Evolutionary conservation across 1,140 invertebrate genomes (phyloP), one percentile per base, ranked within the genome.

Genomic region (Apis dorsata): DNA sequence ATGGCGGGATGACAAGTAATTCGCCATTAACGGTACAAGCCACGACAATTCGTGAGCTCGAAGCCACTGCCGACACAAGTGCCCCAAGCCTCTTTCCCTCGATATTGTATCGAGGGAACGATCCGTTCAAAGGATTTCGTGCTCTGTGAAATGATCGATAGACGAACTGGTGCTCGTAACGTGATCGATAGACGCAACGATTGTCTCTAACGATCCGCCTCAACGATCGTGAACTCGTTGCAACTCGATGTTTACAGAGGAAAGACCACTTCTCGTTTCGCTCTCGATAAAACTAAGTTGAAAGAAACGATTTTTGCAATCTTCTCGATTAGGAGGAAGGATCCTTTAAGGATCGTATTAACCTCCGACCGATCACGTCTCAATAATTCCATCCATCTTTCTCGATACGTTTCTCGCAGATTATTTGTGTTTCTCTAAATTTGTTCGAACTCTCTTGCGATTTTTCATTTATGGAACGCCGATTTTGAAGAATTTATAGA

Each of bases 151-250:
- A 72, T 87, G 88, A 90, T 90, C 84, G 87, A 90, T 91, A 84
- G 84, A 76, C 75, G 80, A 72, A 83, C 66, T 79, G 65, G 55
- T 71, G 83, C 76, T 87, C 79, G 70, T 49, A 70, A 34, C 53
- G 71, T 91, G 90, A 90, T 91, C 83, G 90, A 91, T 90, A 79
- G 85, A 85, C 82, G 62, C 63, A 63, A 68, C 86, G 85, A 88
- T 90, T 88, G 88, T 88, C 86, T 90, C 88, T 89, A 89, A 91
- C 85, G 85, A 89, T 89, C 82, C 79, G 62, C 15, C 75, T 74
- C 87, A 78, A 87, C 72, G 76, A 55, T 72, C 53, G 60, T 65
- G 59, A 68, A 83, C 80, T 83, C 76, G 72, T 72, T n/a, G 21
- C 17, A 28, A 76, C 34, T 44, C 65, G 53, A 76, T 28, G 28